A percentile compares a stretch with the other conserved stretches of the same genome.
Evolutionary conservation across 2,797 vertebrate species (phyloP).

Genomic region (Cottoperca gobio): DNA sequence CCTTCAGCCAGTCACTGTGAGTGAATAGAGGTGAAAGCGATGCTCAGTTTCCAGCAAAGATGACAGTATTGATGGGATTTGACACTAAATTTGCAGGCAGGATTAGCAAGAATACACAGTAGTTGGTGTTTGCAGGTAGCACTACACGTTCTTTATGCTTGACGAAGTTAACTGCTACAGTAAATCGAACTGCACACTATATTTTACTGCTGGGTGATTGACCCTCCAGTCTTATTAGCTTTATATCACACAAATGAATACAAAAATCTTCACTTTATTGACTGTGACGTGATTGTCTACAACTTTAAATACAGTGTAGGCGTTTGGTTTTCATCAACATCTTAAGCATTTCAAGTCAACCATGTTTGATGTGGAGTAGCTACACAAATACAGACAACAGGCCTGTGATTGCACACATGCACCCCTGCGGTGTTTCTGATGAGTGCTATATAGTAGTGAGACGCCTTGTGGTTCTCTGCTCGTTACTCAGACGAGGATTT

Average conservation of each 20-base stretch:
- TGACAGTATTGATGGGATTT: slow-evolving; percentile 37
- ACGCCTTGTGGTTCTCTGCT: slow-evolving; percentile 18
- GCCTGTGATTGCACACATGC: slow-evolving; percentile 37
- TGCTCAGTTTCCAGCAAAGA: slow-evolving; percentile 39
- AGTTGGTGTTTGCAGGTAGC: too few relatives aligned
- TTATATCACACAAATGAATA: neutral
- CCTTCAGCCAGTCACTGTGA: slow-evolving; percentile 47
- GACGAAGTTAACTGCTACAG: slow-evolving; percentile 9
- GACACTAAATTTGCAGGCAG: slow-evolving; percentile 18
- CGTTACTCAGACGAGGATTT: slow-evolving; percentile 16
- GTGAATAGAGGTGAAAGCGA: slow-evolving; percentile 34
- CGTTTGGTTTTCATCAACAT: slow-evolving; percentile 11
- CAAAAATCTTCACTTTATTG: neutral
- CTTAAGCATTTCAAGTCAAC: slow-evolving; percentile 14
- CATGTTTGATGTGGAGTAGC: slow-evolving; percentile 1
- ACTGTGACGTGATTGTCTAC: neutral
- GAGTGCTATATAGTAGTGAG: slow-evolving; percentile 31
- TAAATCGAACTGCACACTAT: neutral
- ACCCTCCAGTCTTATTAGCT: slow-evolving; percentile 30
- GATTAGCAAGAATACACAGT: neutral
- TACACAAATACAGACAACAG: slow-evolving; percentile 17
- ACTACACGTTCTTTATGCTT: neutral
- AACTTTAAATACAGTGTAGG: neutral
- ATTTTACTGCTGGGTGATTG: slow-evolving; percentile 34
- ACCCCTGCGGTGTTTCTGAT: slow-evolving; percentile 54